Base-by-base conservation (phyloP, 2,888 invertebrate genomes). In the Geophilus truncorum region DNA sequence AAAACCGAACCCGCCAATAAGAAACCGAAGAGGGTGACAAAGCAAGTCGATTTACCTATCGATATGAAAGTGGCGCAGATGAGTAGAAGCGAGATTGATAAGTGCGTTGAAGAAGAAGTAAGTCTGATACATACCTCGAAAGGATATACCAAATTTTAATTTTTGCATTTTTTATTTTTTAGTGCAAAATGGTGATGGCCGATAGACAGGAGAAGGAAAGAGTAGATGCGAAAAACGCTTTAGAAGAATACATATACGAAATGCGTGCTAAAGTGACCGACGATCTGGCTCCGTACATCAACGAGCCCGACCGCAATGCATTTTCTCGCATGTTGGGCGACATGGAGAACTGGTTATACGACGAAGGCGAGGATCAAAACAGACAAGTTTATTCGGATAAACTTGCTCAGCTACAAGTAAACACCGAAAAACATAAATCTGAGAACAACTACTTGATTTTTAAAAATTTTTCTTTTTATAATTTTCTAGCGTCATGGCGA, bases 231-330 rank as follows among this genome's bases (percentile, higher is more conserved):
- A 94, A 97, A 85, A 99, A 99, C 88, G 94, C 97, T 2, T 90
- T 99, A 0, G 99, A 99, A 87, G 99, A 99, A 88, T 99, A 97
- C 86, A 96, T 99, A 34, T 99, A 99, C 87, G 98, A 98, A 85
- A 90, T 98, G 87, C 91, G 99, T 80, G 93, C 94, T 81, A 96
- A 97, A 87, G 88, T 98, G 80, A 91, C 91, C 57, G 91, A 92
- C 82, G 90, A 92, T 45, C 89, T 95, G 79, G 92, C 92, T 82
- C 90, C 91, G 5, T 98, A 92, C 86, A 91, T 96, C 25, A 89
- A 91, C 0, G 93, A 93, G 80, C 30, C 85, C 85, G 86, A 85
- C 5, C 84, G 85, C 51, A 84, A 85, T 0, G 81, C 82, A 3
- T 85, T 90, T 82, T 85, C 85, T 18, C 83, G 84, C 7, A 90